phyloP scores from a whole-genome alignment of 2,888 invertebrate species.

The Mythimna albipuncta region DNA sequence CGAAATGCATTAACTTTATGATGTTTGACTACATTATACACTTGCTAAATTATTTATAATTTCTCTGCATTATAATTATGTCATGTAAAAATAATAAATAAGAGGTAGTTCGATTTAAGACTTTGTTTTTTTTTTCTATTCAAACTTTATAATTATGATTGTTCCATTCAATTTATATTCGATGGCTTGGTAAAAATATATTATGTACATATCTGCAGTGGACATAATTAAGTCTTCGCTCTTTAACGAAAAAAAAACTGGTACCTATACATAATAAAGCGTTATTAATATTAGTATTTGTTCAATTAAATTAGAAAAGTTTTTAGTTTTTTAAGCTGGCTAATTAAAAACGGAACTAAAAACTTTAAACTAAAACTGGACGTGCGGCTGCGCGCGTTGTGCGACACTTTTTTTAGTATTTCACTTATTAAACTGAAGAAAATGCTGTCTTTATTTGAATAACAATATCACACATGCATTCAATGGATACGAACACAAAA shows the following conservation, averaged over 20 bases:
- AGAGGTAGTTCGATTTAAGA: no score
- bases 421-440: neutral
- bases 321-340: neutral
- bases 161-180: neutral
- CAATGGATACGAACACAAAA: neutral
- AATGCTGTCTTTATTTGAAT: neutral
- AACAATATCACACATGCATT: neutral
- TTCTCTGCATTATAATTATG: neutral
- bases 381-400: neutral
- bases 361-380: no score
- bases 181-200: neutral
- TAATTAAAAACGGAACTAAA: no score
- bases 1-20: conserved; percentile 72
- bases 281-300: neutral
- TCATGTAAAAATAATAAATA: neutral
- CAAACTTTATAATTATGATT: neutral
- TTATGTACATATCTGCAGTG: neutral
- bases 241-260: no score
- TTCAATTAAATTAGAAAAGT: neutral
- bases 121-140: neutral
- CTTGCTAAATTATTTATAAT: conserved; percentile 34
- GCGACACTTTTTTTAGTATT: neutral
- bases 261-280: no score
- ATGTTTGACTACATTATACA: conserved; percentile 56
- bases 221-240: no score